Evolutionary conservation across 2,113 vertebrate genomes (phyloP).

Genomic region (Alligator sinensis): DNA sequence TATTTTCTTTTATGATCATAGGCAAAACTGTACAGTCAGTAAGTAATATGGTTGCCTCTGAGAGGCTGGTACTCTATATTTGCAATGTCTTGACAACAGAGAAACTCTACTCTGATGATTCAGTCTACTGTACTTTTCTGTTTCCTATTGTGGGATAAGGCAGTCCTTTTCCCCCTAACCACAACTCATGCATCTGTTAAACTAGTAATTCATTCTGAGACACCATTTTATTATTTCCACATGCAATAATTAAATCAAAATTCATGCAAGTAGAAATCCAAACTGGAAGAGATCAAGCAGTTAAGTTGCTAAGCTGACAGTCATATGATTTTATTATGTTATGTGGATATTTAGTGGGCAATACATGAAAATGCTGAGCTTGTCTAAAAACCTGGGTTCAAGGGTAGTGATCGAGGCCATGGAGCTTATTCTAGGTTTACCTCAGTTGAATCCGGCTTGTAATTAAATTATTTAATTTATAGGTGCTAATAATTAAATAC

Average conservation of each 20-base stretch:
- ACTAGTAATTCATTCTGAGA: not conserved
- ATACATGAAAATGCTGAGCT: not conserved
- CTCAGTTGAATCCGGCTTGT: not conserved
- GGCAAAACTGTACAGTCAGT: not conserved
- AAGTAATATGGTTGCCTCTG: not conserved
- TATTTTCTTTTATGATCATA: slow-evolving; percentile 1
- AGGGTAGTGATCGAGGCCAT: slow-evolving; percentile 19
- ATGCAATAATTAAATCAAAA: not conserved
- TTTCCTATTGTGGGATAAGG: not conserved
- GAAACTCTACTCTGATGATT: fast-evolving
- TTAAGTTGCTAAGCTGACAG: not conserved
- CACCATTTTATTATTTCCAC: not conserved
- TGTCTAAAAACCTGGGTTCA: slow-evolving; percentile 48
- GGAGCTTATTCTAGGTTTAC: slow-evolving; percentile 25
- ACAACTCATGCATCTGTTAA: not conserved
- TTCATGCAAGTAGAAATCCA: not conserved
- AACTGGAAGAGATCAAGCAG: not conserved
- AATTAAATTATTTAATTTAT: slow-evolving; percentile 8
- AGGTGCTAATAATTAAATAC: no score
- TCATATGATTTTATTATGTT: not conserved
- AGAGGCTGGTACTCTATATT: fast-evolving
- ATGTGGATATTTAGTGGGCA: not conserved
- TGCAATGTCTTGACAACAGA: not conserved
- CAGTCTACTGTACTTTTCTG: not conserved
- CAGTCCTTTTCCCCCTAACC: not conserved